phyloP scores from a whole-genome alignment of 2,113 vertebrate species.

The Microcebus lehilahytsara region DNA sequence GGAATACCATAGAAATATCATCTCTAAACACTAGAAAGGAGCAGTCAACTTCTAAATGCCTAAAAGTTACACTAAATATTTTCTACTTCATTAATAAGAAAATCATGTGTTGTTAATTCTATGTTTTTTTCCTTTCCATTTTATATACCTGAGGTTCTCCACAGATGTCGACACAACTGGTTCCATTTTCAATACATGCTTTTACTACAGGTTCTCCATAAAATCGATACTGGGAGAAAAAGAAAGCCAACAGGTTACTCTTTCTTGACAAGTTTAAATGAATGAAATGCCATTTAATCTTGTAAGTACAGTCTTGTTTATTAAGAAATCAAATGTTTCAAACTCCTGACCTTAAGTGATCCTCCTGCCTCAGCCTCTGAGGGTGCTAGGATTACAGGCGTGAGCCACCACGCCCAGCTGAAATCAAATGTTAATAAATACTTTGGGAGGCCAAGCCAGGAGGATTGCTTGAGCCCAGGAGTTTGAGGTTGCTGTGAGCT shows the following conservation, averaged over 20 bases:
- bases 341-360: too few relatives aligned
- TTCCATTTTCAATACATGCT: constrained; percentile 95
- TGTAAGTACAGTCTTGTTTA: background rate
- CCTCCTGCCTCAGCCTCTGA: too few relatives aligned
- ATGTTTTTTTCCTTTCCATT: background rate
- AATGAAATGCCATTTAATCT: background rate
- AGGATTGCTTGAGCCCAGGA: too few relatives aligned
- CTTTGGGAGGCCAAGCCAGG: too few relatives aligned
- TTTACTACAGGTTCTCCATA: constrained; percentile 94
- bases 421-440: constrained; percentile 9
- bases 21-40: background rate
- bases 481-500: too few relatives aligned
- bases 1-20: background rate
- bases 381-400: too few relatives aligned
- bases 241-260: constrained; percentile 34
- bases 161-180: constrained; percentile 92
- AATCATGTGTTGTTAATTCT: background rate
- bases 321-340: background rate
- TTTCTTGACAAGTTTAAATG: background rate
- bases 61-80: background rate
- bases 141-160: constrained; percentile 95
- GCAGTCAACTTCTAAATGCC: background rate
- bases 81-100: background rate
- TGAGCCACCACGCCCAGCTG: too few relatives aligned
- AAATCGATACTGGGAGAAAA: constrained; percentile 91